Percentiles rank a stretch among this genome's conserved stretches.
Conservation (phyloP, 2,797 vertebrate genomes). For the Nannoperca australis region DNA sequence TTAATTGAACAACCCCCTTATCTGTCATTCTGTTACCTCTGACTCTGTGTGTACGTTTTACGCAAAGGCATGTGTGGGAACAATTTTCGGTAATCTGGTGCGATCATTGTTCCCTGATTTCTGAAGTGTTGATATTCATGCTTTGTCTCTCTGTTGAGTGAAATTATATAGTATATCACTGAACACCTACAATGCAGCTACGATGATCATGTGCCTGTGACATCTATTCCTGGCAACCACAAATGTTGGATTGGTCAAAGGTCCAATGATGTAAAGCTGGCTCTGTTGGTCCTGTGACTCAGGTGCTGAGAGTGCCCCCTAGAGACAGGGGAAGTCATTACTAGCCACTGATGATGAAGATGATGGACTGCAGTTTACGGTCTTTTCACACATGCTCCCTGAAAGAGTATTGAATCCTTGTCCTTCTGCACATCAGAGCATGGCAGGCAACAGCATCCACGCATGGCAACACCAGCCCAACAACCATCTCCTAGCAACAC, state of each 20-base stretch:
- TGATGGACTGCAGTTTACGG: slow-evolving; percentile 32
- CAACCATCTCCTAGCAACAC: slow-evolving; percentile 87
- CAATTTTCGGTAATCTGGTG: slow-evolving; percentile 36
- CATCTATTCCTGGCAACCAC: slow-evolving; percentile 78
- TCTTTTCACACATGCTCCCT: slow-evolving; percentile 64
- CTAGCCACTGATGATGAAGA: slow-evolving; percentile 44
- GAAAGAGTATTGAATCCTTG: slow-evolving; percentile 63
- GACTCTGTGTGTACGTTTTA: slow-evolving; percentile 29
- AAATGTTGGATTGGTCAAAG: slow-evolving; percentile 69
- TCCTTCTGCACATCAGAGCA: slow-evolving; percentile 68
- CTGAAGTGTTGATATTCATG: slow-evolving; percentile 15
- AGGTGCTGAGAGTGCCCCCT: slow-evolving; percentile 79
- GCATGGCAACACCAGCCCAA: slow-evolving; percentile 82
- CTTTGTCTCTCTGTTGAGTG: slow-evolving; percentile 14
- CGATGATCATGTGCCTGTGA: slow-evolving; percentile 72
- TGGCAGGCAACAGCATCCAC: slow-evolving; percentile 81
- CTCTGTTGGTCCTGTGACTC: slow-evolving; percentile 63
- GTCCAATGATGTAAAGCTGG: slow-evolving; percentile 41
- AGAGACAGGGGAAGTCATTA: slow-evolving; percentile 75
- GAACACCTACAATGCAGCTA: slow-evolving; percentile 74
- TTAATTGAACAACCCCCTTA: slow-evolving; percentile 25
- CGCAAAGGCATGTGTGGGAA: slow-evolving; percentile 53
- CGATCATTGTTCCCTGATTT: slow-evolving; percentile 45
- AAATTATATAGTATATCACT: slow-evolving; percentile 8
- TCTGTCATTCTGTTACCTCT: slow-evolving; percentile 41